A percentile compares a stretch with the other conserved stretches of the same genome.
These are phyloP conservation scores for Globia sparganii DNA, from an alignment of 2,888 invertebrate genomes.

Conservation along the genomic window DNA sequence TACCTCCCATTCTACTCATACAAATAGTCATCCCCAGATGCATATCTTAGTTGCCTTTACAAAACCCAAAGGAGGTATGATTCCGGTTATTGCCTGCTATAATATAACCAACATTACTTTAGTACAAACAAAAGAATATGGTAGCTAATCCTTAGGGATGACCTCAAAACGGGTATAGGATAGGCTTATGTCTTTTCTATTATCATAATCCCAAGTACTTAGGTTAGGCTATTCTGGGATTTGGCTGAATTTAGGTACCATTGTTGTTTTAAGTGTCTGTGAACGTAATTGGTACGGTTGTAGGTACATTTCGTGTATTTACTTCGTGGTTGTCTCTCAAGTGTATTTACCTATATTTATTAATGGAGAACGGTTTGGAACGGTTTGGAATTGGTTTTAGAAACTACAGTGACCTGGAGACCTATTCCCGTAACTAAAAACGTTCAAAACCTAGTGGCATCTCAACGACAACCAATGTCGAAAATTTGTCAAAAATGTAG, in stretches of 20 bases:
- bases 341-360: not conserved
- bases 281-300: not conserved
- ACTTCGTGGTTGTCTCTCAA: not conserved
- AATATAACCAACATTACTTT: slow-evolving; percentile 6
- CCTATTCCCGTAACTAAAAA: not conserved
- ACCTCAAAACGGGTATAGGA: slow-evolving; percentile 3
- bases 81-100: slow-evolving; percentile 3
- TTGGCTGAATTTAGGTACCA: not conserved
- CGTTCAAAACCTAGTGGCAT: too few relatives aligned
- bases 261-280: slow-evolving; percentile 9
- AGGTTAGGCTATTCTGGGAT: slow-evolving; percentile 18
- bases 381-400: too few relatives aligned
- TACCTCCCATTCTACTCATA: not conserved
- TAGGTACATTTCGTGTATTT: not conserved
- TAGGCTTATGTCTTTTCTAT: slow-evolving; percentile 4
- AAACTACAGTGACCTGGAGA: not conserved
- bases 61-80: not conserved
- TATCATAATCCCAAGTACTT: slow-evolving; percentile 35
- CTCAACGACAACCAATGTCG: not conserved
- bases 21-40: not conserved
- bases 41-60: slow-evolving; percentile 2
- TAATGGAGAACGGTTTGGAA: too few relatives aligned
- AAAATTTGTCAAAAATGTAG: not conserved
- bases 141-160: slow-evolving; percentile 18
- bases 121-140: slow-evolving; percentile 37